These are phyloP conservation scores for Ctenodactylus gundi DNA, from an alignment of 2,113 vertebrate genomes.

Conservation along the genomic window DNA sequence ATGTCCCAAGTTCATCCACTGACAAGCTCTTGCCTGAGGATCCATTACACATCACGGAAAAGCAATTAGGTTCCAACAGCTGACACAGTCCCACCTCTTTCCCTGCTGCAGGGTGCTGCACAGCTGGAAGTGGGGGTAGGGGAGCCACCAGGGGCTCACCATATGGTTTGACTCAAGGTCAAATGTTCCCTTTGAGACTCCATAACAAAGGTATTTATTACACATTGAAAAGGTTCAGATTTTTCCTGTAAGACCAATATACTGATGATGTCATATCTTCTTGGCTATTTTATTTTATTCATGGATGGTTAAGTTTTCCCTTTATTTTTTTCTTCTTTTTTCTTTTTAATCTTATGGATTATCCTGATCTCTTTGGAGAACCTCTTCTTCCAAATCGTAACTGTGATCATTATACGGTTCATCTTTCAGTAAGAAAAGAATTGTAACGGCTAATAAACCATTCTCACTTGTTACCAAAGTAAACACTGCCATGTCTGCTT, in stretches of 20 bases:
- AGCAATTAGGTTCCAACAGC: not conserved
- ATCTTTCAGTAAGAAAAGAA: not conserved
- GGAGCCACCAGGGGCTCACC: not conserved
- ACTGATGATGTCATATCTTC: not conserved
- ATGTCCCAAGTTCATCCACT: not conserved
- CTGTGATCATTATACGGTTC: not conserved
- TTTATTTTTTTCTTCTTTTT: too few species aligned
- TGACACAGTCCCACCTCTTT: not conserved
- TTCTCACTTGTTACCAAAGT: not conserved
- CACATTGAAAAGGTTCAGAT: not conserved
- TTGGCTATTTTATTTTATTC: not conserved
- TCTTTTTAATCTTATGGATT: not conserved
- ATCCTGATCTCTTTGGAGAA: not conserved
- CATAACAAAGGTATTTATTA: not conserved
- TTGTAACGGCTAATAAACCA: not conserved
- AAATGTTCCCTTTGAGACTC: not conserved
- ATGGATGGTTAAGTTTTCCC: not conserved
- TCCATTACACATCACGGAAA: conserved; percentile 13
- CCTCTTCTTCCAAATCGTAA: not conserved
- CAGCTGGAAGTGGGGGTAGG: rapidly evolving
- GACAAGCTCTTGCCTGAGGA: not conserved
- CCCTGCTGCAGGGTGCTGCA: not conserved
- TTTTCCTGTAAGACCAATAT: not conserved
- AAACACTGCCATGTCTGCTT: not conserved
- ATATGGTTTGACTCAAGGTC: not conserved